These are phyloP conservation scores for Elysia crispata DNA, from an alignment of 2,888 invertebrate genomes.

Conservation along the genomic window DNA sequence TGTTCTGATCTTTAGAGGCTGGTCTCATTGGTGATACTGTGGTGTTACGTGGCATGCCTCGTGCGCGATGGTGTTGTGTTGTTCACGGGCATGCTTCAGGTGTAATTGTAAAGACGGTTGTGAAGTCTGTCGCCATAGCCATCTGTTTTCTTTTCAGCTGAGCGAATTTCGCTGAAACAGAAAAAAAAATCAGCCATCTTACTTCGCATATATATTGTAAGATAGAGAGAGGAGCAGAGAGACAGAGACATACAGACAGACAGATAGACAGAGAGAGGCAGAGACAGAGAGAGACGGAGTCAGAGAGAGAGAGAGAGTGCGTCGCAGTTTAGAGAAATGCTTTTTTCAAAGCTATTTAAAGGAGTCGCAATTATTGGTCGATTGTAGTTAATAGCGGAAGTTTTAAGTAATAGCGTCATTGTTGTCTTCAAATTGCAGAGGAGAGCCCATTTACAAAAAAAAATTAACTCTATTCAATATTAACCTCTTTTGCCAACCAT, in stretches of 20 bases:
- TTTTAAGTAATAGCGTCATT: no score
- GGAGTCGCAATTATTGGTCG: no score
- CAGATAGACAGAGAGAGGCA: background rate
- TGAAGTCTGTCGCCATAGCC: slow-evolving; percentile 48
- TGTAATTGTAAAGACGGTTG: slow-evolving; percentile 53
- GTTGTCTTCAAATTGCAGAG: no score
- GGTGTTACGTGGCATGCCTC: background rate
- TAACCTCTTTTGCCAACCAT: no score
- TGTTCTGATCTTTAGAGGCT: background rate
- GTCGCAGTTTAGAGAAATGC: no score
- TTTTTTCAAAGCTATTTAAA: no score
- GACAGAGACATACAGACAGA: background rate
- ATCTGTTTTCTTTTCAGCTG: slow-evolving; percentile 45
- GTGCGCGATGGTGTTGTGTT: background rate
- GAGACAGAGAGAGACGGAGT: background rate
- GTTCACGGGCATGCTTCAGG: slow-evolving; percentile 51
- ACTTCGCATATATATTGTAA: background rate
- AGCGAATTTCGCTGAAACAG: slow-evolving; percentile 46
- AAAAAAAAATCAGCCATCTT: background rate
- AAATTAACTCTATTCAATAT: no score
- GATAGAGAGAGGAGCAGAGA: background rate
- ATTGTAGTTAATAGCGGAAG: no score
- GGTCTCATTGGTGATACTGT: background rate
- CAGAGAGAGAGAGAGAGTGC: no score
- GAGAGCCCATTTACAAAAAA: no score